These are phyloP conservation scores for Rhorus exstirpatorius DNA, from an alignment of 2,888 invertebrate genomes.

Conservation along the genomic window DNA sequence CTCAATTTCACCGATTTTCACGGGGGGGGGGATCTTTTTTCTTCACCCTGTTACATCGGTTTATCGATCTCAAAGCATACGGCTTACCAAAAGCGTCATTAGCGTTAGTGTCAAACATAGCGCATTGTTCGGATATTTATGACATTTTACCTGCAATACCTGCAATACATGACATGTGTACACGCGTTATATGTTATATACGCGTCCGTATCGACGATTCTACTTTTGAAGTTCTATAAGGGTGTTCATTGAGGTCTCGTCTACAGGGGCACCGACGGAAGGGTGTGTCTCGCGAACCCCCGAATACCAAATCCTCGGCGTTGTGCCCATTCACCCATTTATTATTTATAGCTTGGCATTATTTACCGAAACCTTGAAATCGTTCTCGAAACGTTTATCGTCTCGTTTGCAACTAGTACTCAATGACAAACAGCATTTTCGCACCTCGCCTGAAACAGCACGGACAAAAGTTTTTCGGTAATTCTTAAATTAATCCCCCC, in stretches of 20 bases:
- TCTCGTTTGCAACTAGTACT: slow-evolving; percentile 39
- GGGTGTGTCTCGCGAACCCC: slow-evolving; percentile 38
- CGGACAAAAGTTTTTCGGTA: neutral
- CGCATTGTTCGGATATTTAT: slow-evolving; percentile 79
- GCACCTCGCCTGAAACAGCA: slow-evolving; percentile 21
- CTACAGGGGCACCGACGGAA: neutral
- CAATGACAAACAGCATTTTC: slow-evolving; percentile 43
- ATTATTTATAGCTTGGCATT: slow-evolving; percentile 53
- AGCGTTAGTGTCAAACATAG: slow-evolving; percentile 82
- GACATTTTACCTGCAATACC: slow-evolving; percentile 75
- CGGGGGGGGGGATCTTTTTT: slow-evolving; percentile 33
- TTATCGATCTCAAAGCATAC: slow-evolving; percentile 79
- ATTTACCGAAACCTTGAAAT: slow-evolving; percentile 52
- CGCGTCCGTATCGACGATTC: slow-evolving; percentile 13
- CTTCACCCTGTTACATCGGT: slow-evolving; percentile 79
- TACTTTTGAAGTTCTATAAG: slow-evolving; percentile 58
- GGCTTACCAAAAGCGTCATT: slow-evolving; percentile 79
- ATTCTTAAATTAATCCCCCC: neutral
- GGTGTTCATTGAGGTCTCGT: slow-evolving; percentile 58
- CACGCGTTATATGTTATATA: slow-evolving; percentile 22
- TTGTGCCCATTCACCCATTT: slow-evolving; percentile 38
- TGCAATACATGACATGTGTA: slow-evolving; percentile 18
- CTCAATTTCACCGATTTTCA: slow-evolving; percentile 85
- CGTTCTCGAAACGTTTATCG: slow-evolving; percentile 19
- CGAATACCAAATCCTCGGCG: slow-evolving; percentile 12